Percentiles rank a stretch among this genome's conserved stretches.
phyloP scores from a whole-genome alignment of 2,888 invertebrate genomes.

The Nemotelus pantherinus region DNA sequence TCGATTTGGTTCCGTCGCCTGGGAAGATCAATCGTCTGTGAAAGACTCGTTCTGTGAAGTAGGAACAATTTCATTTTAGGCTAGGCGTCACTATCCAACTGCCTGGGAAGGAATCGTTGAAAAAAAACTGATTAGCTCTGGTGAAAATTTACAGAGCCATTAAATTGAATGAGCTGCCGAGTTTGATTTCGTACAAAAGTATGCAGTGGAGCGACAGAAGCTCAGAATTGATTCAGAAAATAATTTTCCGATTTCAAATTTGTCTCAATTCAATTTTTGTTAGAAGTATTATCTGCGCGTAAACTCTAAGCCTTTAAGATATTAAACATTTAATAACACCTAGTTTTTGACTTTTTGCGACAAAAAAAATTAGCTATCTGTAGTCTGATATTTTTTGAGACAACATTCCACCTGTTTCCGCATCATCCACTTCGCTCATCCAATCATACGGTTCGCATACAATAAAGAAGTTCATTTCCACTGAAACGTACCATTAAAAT shows the following conservation, averaged over 20 bases:
- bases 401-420: too few relatives aligned
- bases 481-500: neutral
- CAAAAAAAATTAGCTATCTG: too few relatives aligned
- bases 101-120: neutral
- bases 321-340: too few relatives aligned
- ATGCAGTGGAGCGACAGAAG: too few relatives aligned
- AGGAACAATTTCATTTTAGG: neutral
- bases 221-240: too few relatives aligned
- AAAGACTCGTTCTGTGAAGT: neutral
- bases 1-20: neutral
- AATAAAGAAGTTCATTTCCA: slow-evolving; percentile 1
- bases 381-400: too few relatives aligned
- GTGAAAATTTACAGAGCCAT: slow-evolving; percentile 34
- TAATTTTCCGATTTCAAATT: too few relatives aligned
- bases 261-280: too few relatives aligned
- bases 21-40: slow-evolving; percentile 25
- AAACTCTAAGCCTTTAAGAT: too few relatives aligned
- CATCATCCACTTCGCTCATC: too few relatives aligned
- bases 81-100: neutral
- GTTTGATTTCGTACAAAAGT: neutral
- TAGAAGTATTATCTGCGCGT: too few relatives aligned
- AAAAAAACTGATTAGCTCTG: slow-evolving; percentile 30
- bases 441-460: neutral
- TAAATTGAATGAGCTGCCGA: slow-evolving; percentile 17
- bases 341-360: too few relatives aligned